Evolutionary conservation across 30 jellyfish, hydroid and myxozoan genomes (phyloP).

Genomic region (Hydra vulgaris): DNA sequence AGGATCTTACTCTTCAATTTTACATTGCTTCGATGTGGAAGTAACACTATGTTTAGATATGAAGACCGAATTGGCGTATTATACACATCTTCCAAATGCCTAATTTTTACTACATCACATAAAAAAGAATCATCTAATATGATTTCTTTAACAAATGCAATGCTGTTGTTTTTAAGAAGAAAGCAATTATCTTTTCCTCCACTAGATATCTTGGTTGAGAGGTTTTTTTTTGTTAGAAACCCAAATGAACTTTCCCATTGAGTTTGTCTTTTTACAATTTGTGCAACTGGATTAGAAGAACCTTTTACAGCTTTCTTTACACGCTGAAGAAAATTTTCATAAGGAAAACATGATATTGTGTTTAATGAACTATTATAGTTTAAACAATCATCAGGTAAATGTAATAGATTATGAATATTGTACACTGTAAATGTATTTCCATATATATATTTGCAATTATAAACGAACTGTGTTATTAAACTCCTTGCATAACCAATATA

Average conservation of each 20-base stretch:
- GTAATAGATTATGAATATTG: constrained; percentile 46
- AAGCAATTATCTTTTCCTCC: not conserved
- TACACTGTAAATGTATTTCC: constrained; percentile 46
- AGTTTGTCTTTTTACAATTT: constrained; percentile 13
- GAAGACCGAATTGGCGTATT: not conserved
- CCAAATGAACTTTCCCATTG: not conserved
- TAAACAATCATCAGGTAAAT: constrained; percentile 33
- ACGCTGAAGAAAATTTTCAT: constrained; percentile 24
- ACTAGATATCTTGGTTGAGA: constrained; percentile 10
- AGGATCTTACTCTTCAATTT: not conserved
- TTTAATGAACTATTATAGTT: constrained; percentile 28
- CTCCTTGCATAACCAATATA: not conserved
- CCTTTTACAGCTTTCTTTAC: constrained; percentile 14
- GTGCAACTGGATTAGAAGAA: constrained; percentile 16
- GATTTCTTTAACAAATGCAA: constrained; percentile 3
- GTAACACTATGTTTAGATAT: constrained; percentile 3
- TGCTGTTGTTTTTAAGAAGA: not conserved
- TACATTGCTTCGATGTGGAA: not conserved
- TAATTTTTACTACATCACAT: not conserved
- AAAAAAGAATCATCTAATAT: not conserved
- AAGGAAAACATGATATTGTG: constrained; percentile 36
- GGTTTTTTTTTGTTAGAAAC: not conserved
- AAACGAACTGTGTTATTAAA: constrained; percentile 3
- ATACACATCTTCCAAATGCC: not conserved
- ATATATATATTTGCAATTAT: constrained; percentile 8